Evolutionary conservation across 1,140 invertebrate species (phyloP).

Genomic region (Drosophila dunni): DNA sequence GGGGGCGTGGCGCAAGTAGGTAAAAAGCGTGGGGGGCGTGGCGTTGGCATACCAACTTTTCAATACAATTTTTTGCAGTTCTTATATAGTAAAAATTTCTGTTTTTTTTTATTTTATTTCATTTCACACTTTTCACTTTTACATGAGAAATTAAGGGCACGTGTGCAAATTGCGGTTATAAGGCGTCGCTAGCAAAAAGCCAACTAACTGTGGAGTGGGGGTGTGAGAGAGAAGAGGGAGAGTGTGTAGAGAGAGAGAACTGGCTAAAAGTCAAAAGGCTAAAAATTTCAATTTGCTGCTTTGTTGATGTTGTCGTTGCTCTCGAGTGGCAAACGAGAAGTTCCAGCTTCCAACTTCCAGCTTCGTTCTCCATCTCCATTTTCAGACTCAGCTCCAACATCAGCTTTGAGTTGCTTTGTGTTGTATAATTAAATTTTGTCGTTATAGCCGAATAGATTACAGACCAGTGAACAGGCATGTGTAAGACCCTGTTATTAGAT

Average conservation of each 20-base stretch:
- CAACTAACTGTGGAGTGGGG: neutral
- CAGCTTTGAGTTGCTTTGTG: conserved; percentile 55
- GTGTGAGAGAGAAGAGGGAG: neutral
- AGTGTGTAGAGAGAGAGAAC: too few species aligned
- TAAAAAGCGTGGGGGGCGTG: neutral
- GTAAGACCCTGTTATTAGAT: too few species aligned
- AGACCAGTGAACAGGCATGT: too few species aligned
- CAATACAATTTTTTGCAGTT: conserved; percentile 59
- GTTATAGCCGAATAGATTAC: conserved; percentile 28
- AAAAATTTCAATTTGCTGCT: conserved; percentile 74
- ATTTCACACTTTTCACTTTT: conserved; percentile 64
- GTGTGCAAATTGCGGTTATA: conserved; percentile 68
- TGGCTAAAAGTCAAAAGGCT: conserved; percentile 59
- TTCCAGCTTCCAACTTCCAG: neutral
- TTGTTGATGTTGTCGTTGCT: conserved; percentile 52
- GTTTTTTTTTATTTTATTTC: conserved; percentile 25
- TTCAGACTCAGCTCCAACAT: neutral
- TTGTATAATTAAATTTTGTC: conserved; percentile 74
- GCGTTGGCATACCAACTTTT: conserved; percentile 55
- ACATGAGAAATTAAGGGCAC: conserved; percentile 49
- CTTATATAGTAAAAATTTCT: conserved; percentile 15
- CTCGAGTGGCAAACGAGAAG: neutral
- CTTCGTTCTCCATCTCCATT: too few species aligned
- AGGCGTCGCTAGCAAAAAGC: conserved; percentile 17
- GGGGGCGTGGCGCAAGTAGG: neutral